phyloP scores from a whole-genome alignment of 2,797 vertebrate species.

The Falco novaeseelandiae region DNA sequence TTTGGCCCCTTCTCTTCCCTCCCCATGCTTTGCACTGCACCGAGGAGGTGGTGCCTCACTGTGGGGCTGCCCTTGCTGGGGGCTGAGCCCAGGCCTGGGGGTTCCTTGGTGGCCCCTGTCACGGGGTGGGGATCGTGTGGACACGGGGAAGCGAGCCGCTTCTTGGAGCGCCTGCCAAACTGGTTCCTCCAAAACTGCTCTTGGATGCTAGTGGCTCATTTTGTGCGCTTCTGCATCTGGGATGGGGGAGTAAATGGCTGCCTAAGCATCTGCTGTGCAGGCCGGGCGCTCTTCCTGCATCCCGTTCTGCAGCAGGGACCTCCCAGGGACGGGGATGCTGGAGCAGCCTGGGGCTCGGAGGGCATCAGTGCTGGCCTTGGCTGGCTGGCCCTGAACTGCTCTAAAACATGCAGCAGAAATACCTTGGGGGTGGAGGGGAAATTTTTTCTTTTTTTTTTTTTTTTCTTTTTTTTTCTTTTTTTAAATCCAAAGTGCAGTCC shows the following conservation, averaged over 20 bases:
- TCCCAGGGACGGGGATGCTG: neutral
- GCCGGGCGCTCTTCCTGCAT: rapidly evolving
- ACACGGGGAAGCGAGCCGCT: neutral
- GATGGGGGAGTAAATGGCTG: neutral
- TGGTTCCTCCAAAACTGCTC: neutral
- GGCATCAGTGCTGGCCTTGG: neutral
- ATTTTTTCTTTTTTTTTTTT: neutral
- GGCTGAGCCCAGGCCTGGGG: too few species aligned
- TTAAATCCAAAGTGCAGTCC: neutral
- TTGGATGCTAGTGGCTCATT: neutral
- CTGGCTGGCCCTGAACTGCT: neutral
- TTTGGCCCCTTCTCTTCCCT: neutral
- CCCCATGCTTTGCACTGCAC: neutral
- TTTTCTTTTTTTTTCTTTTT: neutral
- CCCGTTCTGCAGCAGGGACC: neutral
- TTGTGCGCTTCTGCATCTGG: rapidly evolving
- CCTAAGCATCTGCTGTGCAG: neutral
- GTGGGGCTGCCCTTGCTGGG: neutral
- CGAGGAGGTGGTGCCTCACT: neutral
- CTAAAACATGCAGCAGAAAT: neutral
- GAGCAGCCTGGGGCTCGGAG: neutral
- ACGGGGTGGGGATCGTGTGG: rapidly evolving
- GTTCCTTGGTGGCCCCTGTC: rapidly evolving
- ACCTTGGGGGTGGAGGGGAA: neutral
- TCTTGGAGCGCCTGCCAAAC: rapidly evolving